phyloP scores from a whole-genome alignment of 2,113 vertebrate species.

The Zosterops japonicus region DNA sequence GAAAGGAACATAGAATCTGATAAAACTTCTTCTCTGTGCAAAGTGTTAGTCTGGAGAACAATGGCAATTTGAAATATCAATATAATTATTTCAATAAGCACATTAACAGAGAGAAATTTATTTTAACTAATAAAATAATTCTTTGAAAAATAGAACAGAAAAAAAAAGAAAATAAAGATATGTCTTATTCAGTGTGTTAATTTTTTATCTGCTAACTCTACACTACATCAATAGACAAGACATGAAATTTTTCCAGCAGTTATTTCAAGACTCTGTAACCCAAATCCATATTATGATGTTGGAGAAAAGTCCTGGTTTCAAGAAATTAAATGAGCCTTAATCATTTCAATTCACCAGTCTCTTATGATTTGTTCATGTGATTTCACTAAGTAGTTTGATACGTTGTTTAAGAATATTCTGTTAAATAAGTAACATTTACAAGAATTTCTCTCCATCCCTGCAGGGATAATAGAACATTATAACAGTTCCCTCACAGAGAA shows the following conservation, averaged over 20 bases:
- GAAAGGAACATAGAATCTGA: neutral
- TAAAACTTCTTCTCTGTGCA: neutral
- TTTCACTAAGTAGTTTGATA: conserved; percentile 54
- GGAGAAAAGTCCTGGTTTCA: conserved; percentile 28
- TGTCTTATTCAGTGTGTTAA: neutral
- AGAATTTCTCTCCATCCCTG: conserved; percentile 47
- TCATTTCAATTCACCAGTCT: conserved; percentile 40
- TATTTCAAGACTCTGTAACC: conserved; percentile 24
- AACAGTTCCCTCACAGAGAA: conserved; percentile 40
- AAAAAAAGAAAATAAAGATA: neutral
- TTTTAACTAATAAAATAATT: neutral
- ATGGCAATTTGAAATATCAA: neutral
- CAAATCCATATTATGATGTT: conserved; percentile 13
- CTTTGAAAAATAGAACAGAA: neutral
- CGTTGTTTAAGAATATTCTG: conserved; percentile 55
- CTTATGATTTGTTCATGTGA: conserved; percentile 37
- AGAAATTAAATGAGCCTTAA: conserved; percentile 33
- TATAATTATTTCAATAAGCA: neutral
- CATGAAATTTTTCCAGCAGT: neutral
- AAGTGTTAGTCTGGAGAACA: neutral
- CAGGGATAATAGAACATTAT: conserved; percentile 59
- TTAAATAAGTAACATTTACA: conserved; percentile 69
- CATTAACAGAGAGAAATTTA: neutral
- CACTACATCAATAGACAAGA: neutral
- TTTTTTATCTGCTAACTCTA: neutral